Base-by-base conservation (phyloP, 2,113 vertebrate species). In the Mohoua ochrocephala region DNA sequence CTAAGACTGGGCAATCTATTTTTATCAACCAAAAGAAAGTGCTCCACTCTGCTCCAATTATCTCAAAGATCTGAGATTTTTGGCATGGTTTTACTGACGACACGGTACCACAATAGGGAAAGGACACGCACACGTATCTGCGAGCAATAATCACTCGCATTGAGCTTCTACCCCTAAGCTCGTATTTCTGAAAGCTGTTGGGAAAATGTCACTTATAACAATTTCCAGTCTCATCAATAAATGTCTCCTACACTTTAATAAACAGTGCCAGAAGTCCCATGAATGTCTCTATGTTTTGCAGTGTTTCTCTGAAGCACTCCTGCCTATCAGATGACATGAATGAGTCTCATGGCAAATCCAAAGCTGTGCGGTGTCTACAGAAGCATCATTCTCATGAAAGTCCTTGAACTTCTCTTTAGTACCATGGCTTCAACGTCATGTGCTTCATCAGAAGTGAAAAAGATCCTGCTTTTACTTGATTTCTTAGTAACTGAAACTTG, bases 41-140 rank as follows among this genome's bases (percentile, higher is more conserved):
- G 28, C 22, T 79, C 13, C 57, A 19, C 42, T 57, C 47, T 71
- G 57, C 39, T 87, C 31, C 61, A 57, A 8, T 57, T 64, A 23
- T 13, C 37, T 64, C 52, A 47, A 73, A 24, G 30, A 68, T 27
- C 7, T 53, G 69, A 89, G 45, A 19, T 26, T 26, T 45, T 60
- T 7, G 60, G 20, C 61, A 47, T 15, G n/a, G 45, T 47, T 81
- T 30, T 53, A 57, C 23, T 4, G 10, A 65, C 26, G 9, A 35
- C 1, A 1, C 3, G 63, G 41, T 18, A 64, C 33, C 24, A 6
- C 6, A 78, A 31, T 0, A 87, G 56, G 13, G 13, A 78, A 69
- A 75, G 64, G 50, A 65, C 22, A 78, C 45, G 68, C 5, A 45
- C 5, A 54, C 1, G 18, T 0, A 31, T 19, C 31, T 2, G 7